phyloP scores from a whole-genome alignment of 1,140 invertebrate genomes.

The Stegodyphus dumicola region DNA sequence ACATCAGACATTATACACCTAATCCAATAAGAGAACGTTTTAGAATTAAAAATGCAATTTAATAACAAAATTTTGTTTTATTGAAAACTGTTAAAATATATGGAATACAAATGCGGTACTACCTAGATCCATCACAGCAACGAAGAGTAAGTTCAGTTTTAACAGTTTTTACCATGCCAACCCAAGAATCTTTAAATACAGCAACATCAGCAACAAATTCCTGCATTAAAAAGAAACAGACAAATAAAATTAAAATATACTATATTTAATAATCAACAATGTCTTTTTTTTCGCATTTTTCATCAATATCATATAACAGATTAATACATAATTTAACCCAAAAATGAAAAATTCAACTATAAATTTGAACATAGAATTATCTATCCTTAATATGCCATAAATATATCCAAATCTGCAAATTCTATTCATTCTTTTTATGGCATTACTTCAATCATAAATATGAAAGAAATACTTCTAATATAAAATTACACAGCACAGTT shows the following conservation, averaged over 20 bases:
- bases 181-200: conserved; percentile 89
- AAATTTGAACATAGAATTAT: no score
- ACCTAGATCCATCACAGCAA: conserved; percentile 70
- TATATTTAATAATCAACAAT: no score
- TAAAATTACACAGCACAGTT: no score
- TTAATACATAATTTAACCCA: not conserved
- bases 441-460: no score
- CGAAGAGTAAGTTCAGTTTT: conserved; percentile 67
- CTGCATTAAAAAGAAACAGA: conserved; percentile 66
- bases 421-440: no score
- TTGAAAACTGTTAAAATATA: not conserved
- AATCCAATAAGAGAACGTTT: not conserved
- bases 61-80: not conserved
- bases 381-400: no score
- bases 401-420: no score
- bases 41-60: not conserved
- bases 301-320: no score
- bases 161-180: conserved; percentile 74
- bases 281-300: no score
- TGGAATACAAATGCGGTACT: conserved; percentile 17
- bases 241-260: no score
- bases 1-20: conserved; percentile 71
- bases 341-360: no score
- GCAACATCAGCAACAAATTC: conserved; percentile 83
- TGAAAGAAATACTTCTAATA: no score